Conservation (phyloP, 2,797 vertebrate species). For the Xiphorhynchus erythropygius region DNA sequence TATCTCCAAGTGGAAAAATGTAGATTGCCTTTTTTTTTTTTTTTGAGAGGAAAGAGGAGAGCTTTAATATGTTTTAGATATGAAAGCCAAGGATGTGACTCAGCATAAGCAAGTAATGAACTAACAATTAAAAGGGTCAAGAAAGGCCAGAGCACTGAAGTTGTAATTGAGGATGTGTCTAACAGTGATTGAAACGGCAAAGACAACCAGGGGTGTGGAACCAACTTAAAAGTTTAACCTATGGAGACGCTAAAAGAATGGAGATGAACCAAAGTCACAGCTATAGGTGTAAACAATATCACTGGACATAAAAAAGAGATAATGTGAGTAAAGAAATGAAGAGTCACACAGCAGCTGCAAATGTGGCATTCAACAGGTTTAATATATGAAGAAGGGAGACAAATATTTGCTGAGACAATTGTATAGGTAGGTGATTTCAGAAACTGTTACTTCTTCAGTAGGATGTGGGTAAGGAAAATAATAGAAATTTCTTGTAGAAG, state of each 20-base stretch:
- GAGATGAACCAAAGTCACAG: not conserved
- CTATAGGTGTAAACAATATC: not conserved
- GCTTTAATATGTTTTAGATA: not conserved
- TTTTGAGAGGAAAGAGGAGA: not conserved
- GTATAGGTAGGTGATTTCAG: not conserved
- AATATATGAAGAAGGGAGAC: not conserved
- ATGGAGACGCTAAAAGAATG: not conserved
- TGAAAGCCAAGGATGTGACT: not conserved
- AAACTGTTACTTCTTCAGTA: not conserved
- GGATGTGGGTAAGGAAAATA: not conserved
- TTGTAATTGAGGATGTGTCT: not conserved
- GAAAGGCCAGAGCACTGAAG: not conserved
- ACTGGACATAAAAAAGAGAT: not conserved
- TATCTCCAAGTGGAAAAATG: not conserved
- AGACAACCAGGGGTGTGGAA: not conserved
- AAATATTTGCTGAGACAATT: not conserved
- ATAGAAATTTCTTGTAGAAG: not conserved
- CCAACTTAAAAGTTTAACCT: not conserved
- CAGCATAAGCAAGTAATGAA: not conserved
- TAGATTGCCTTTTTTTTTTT: not conserved
- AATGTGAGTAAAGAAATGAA: not conserved
- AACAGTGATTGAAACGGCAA: not conserved
- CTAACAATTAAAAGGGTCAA: not conserved
- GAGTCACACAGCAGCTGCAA: not conserved
- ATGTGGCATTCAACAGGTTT: not conserved